Evolutionary conservation across 1,140 invertebrate species (phyloP).

Genomic region (Lucilia sericata): DNA sequence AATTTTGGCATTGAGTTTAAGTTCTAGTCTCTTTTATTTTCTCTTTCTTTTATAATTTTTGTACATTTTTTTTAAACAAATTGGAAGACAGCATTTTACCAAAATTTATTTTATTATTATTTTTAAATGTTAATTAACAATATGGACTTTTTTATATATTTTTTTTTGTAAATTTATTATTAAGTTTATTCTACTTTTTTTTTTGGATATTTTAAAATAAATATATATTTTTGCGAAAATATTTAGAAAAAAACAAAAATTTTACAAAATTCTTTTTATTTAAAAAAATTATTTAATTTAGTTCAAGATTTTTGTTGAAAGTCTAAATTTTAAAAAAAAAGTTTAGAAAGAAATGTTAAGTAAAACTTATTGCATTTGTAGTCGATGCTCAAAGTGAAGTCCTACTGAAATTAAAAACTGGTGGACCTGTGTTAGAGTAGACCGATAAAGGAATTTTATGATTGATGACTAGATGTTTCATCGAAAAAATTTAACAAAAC

Average conservation of each 20-base stretch:
- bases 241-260: background rate
- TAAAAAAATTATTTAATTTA: no score
- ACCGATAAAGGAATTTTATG: no score
- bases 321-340: no score
- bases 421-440: no score
- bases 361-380: no score
- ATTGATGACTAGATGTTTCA: no score
- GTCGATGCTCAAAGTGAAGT: no score
- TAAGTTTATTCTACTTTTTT: conserved; percentile 31
- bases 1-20: conserved; percentile 34
- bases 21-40: conserved; percentile 35
- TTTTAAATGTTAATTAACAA: background rate
- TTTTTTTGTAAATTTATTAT: conserved; percentile 22
- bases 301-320: no score
- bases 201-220: background rate
- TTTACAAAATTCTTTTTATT: conserved; percentile 10
- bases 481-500: no score
- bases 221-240: conserved; percentile 9
- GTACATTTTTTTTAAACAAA: conserved; percentile 34
- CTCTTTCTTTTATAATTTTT: conserved; percentile 17
- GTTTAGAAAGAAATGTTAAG: no score
- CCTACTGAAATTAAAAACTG: no score
- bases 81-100: conserved; percentile 43
- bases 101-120: conserved; percentile 6
- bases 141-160: background rate